Base-by-base conservation (phyloP, 2,797 vertebrate genomes). In the Moxostoma hubbsi region DNA sequence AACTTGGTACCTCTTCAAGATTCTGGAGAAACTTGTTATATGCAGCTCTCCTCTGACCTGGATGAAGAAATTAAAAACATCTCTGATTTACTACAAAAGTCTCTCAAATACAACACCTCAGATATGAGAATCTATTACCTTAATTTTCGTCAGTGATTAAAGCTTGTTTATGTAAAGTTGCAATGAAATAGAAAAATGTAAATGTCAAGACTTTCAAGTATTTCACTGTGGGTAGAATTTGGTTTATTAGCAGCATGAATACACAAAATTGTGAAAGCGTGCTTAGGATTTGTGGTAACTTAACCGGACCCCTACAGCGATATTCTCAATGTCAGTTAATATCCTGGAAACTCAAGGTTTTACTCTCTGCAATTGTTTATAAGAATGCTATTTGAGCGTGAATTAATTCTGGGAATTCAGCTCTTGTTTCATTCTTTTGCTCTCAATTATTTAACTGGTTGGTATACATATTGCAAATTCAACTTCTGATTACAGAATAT, bases 1-100 rank as follows among this genome's bases (percentile, higher is more conserved):
- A 86, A 82, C 55, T 67, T 80, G 58, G 71, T 70, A 70, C 68
- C 84, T 79, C 76, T 85, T 84, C 80, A 76, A 65, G 58, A 75
- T 63, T 51, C 80, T 53, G 71, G 81, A 63, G 73, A 67, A 77
- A 83, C 74, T 49, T 67, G 63, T 68, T 36, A 87, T 83, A 54
- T 73, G 83, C 72, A n/a, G 49, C 65, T 71, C 12, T 59, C 58
- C 68, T 71, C 50, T 82, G 73, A 85, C 84, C 86, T 70, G 70
- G 63, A 70, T 73, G 18, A 57, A 76, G 61, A 81, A 76, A 80
- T 85, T 73, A 81, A 73, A 36, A 80, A 81, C 65, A 66, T 67
- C 61, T 58, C 36, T 1, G 47, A 49, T 63, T 58, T n/a, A 18
- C 16, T 57, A 36, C 50, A 36, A 36, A 36, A 0, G 49, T n/a